phyloP scores from a whole-genome alignment of 2,888 invertebrate genomes.

The Drosophila lutescens region DNA sequence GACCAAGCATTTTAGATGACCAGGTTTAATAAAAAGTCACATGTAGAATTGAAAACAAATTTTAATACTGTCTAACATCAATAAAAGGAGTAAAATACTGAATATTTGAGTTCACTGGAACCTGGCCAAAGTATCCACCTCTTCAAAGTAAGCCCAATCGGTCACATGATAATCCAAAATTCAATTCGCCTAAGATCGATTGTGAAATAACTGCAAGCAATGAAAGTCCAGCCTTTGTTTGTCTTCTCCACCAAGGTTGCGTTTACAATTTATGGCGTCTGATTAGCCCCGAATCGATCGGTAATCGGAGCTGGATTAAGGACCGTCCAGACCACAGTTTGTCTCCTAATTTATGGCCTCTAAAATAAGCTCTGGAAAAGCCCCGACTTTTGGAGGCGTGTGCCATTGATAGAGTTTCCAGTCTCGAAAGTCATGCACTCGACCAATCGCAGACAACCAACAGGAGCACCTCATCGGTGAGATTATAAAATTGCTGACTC shows the following conservation, averaged over 20 bases:
- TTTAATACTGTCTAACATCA: no score
- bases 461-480: slow-evolving; percentile 10
- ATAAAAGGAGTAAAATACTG: no score
- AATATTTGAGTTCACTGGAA: no score
- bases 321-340: slow-evolving; percentile 10
- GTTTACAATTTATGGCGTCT: slow-evolving; percentile 30
- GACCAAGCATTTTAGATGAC: no score
- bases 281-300: slow-evolving; percentile 9
- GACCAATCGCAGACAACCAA: slow-evolving; percentile 28
- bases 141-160: background rate
- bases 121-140: no score
- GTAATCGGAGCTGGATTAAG: slow-evolving; percentile 17
- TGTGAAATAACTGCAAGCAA: slow-evolving; percentile 12
- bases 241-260: slow-evolving; percentile 3
- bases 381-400: slow-evolving; percentile 31
- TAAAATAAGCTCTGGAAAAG: slow-evolving; percentile 18
- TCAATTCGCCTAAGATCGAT: background rate
- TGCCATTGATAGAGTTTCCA: slow-evolving; percentile 18
- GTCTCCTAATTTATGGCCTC: slow-evolving; percentile 25
- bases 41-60: no score
- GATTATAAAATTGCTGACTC: background rate
- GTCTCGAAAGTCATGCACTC: slow-evolving; percentile 13
- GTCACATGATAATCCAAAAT: background rate
- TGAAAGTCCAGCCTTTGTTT: slow-evolving; percentile 18
- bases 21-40: no score